Evolutionary conservation across 2,888 invertebrate genomes (phyloP), one percentile per base, ranked within the genome.

Genomic region (Aethes cnicana): DNA sequence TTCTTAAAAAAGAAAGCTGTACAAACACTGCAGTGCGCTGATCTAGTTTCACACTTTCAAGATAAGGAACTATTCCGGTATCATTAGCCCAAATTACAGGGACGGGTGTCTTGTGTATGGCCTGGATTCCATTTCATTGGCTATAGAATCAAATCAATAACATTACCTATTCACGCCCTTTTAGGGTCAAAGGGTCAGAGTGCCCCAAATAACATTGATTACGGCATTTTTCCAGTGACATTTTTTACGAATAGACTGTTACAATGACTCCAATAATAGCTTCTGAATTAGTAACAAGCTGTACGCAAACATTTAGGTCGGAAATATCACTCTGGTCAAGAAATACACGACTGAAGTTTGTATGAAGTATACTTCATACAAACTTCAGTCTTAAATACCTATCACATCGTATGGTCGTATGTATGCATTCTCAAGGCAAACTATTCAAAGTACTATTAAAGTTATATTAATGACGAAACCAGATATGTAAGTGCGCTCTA

Each of bases 1-100:
- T 54, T 48, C 47, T 47, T n/a, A n/a, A 39, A 64, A 69, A 65
- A 49, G 55, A 63, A 68, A 64, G 57, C 57, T 56, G 62, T 66
- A 61, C 67, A 61, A 62, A 61, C 54, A 61, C 58, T 62, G 55
- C 55, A 55, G 39, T 33, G 49, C n/a, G 49, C 30, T 53, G 61
- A 46, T 55, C 58, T 50, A 63, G 53, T 62, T 63, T 36, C 55
- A 48, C 55, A 52, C 55, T 54, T 56, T 32, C 30, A 26, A 52
- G 30, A 37, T 37, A 55, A 46, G 43, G 11, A 36, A 39, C 32
- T 42, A 33, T 52, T 57, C 43, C 41, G 44, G 18, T 41, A 54
- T 5, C 43, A 44, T 54, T 54, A 54, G 33, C 48, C 54, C 23
- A 43, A 54, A 54, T 54, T 43, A 11, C 11, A 33, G 25, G 50